Percentiles rank a stretch among this genome's conserved stretches.
phyloP scores from a whole-genome alignment of 2,113 vertebrate species.

The Sterna hirundo region DNA sequence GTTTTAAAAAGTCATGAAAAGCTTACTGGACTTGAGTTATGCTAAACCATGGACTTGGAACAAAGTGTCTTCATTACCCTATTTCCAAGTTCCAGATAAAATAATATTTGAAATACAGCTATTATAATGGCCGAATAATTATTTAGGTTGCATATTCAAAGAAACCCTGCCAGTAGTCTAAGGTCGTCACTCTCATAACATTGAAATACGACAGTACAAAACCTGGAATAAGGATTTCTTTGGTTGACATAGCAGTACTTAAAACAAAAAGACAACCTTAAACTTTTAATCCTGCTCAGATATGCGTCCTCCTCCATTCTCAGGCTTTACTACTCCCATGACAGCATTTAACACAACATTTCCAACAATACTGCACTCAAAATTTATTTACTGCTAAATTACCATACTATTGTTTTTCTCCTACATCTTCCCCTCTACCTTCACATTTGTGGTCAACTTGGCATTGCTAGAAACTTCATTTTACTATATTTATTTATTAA shows the following conservation, averaged over 20 bases:
- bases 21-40: not conserved
- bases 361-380: not conserved
- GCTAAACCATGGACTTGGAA: not conserved
- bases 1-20: not conserved
- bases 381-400: not conserved
- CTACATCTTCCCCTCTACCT: not conserved
- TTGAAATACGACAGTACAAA: not conserved
- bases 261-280: not conserved
- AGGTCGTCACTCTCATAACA: not conserved
- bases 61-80: not conserved
- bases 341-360: not conserved
- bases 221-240: not conserved
- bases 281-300: not conserved
- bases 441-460: not conserved
- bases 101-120: not conserved
- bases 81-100: not conserved
- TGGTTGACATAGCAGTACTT: not conserved
- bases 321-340: not conserved
- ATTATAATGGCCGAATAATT: not conserved
- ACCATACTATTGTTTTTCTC: not conserved
- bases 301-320: not conserved
- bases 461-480: not conserved
- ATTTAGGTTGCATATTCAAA: not conserved
- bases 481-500: not conserved
- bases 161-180: not conserved